Percentiles rank a stretch among this genome's conserved stretches.
Evolutionary conservation across 2,888 invertebrate species (phyloP).

Genomic region (Diabrotica balteata): DNA sequence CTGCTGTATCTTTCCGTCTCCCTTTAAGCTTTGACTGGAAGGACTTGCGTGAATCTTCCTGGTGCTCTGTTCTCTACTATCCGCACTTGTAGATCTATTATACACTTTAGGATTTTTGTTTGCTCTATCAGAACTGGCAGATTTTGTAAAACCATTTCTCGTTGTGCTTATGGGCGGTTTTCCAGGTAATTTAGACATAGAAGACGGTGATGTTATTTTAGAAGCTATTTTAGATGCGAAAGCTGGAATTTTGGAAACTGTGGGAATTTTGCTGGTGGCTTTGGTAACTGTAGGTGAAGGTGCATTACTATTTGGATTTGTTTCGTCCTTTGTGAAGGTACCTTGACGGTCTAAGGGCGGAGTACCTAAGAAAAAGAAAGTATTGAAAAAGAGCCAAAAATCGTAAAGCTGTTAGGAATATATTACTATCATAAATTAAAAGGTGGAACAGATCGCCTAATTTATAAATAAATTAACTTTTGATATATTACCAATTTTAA

Average conservation of each 20-base stretch:
- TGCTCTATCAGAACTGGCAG: slow-evolving; percentile 51
- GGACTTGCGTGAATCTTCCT: slow-evolving; percentile 62
- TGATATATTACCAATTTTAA: too few species aligned
- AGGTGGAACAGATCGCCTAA: too few species aligned
- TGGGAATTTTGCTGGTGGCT: slow-evolving; percentile 45
- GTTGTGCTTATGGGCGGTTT: slow-evolving; percentile 53
- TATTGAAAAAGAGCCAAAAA: too few species aligned
- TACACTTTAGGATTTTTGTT: slow-evolving; percentile 45
- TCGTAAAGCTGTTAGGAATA: too few species aligned
- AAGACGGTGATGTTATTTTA: slow-evolving; percentile 18
- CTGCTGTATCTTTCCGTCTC: slow-evolving; percentile 48
- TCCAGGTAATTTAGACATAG: slow-evolving; percentile 60
- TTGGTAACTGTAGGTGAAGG: slow-evolving; percentile 43
- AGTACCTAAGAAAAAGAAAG: slow-evolving; percentile 40
- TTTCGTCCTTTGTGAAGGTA: slow-evolving; percentile 89
- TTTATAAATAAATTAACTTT: too few species aligned
- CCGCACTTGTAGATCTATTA: slow-evolving; percentile 58
- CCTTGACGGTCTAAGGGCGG: slow-evolving; percentile 80
- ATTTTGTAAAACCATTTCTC: slow-evolving; percentile 46
- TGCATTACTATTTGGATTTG: slow-evolving; percentile 42
- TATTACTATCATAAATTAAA: too few species aligned
- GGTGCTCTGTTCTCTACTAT: slow-evolving; percentile 51
- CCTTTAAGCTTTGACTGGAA: slow-evolving; percentile 67
- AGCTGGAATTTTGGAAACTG: slow-evolving; percentile 43
- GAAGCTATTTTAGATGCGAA: slow-evolving; percentile 49